Evolutionary conservation across 2,888 invertebrate species (phyloP), one percentile per base, ranked within the genome.

Genomic region (Brachyopa scutellaris): DNA sequence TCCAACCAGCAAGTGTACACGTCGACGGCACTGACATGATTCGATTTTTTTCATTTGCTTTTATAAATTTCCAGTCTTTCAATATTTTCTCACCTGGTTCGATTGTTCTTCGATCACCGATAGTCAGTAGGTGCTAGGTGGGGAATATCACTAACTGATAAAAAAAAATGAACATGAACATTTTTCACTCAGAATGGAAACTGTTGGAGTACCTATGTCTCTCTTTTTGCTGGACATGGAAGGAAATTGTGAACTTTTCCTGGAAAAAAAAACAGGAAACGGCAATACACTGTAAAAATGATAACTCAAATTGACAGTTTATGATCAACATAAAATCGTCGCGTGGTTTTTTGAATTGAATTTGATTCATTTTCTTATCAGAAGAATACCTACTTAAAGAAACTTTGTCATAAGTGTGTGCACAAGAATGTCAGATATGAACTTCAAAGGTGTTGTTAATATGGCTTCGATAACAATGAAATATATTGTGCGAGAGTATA

Each of bases 1-100:
- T 77, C 21, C 47, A 36, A 53, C 21, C 29, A 38, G 13, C 31
- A 62, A 70, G 29, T 82, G 64, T 62, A 82, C 82, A 82, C 82
- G 82, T 82, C 47, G 80, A 59, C 80, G 82, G 31, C 70, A 49
- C 31, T 70, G 77, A 64, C 82, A 70, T 47, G 66, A 26, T 62
- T 67, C 26, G 13, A 19, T 57, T 55, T 42, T 13, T 40, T 66
- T 59, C 8, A 13, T 51, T 21, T 7, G 13, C 11, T 31, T 36
- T 40, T 11, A 42, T 42, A 8, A 45, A 53, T 40, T 66, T 40
- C 36, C 42, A 57, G 55, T 69, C 70, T 36, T 57, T 82, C 70
- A 77, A 82, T 82, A 82, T 77, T 66, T 82, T 61, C 51, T 77
- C 82, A 82, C 66, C 70, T 82, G 82, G 19, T 61, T 76, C 51